Evolutionary conservation across 2,888 invertebrate species (phyloP).

Genomic region (Drosophila niveifrons): DNA sequence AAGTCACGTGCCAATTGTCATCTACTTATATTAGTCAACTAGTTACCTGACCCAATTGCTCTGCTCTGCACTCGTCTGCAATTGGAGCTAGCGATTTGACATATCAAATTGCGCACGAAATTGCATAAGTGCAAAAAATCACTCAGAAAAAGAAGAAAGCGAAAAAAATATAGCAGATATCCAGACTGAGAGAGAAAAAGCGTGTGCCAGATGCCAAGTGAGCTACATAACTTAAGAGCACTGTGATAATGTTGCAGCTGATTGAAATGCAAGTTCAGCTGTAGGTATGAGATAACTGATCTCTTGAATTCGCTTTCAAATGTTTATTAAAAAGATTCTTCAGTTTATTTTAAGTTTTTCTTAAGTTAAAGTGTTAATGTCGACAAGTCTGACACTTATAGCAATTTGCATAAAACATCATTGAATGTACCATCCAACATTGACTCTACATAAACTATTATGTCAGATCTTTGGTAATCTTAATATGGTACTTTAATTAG

Average conservation of each 20-base stretch:
- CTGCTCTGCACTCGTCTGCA: constrained; percentile 20
- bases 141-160: background rate
- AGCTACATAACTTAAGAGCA: background rate
- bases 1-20: constrained; percentile 56
- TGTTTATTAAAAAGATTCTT: too few species aligned
- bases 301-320: too few species aligned
- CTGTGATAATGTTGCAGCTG: background rate
- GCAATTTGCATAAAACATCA: too few species aligned
- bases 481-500: too few species aligned
- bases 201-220: background rate
- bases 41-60: constrained; percentile 29
- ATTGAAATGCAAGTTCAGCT: background rate
- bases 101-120: constrained; percentile 61
- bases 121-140: constrained; percentile 45
- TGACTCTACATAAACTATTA: too few species aligned
- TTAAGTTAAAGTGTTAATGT: too few species aligned
- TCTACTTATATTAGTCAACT: constrained; percentile 8
- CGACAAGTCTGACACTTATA: too few species aligned
- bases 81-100: constrained; percentile 52
- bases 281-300: too few species aligned
- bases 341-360: too few species aligned
- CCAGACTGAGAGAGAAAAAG: background rate
- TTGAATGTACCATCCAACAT: too few species aligned
- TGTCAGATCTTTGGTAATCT: too few species aligned
- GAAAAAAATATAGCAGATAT: background rate